Percentiles rank a stretch among this genome's conserved stretches.
These are phyloP conservation scores for Caradrina clavipalpis DNA, from an alignment of 2,888 invertebrate species.

Conservation along the genomic window DNA sequence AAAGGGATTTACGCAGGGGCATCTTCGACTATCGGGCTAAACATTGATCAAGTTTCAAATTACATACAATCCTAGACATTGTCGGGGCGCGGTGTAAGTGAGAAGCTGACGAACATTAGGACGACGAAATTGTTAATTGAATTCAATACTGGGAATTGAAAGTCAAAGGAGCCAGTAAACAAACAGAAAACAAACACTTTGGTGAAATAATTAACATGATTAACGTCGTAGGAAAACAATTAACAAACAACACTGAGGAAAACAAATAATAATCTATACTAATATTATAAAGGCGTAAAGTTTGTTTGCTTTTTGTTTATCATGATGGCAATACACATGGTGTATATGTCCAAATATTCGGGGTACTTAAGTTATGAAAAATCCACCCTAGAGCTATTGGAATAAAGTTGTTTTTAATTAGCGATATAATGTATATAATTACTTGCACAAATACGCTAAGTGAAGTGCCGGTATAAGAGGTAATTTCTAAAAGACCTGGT, in stretches of 20 bases:
- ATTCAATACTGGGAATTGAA: neutral
- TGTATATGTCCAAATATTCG: too few relatives aligned
- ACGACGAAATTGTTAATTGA: neutral
- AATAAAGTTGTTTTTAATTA: too few relatives aligned
- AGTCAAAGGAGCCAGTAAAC: neutral
- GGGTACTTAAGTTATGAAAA: too few relatives aligned
- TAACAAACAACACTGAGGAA: neutral
- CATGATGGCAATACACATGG: too few relatives aligned
- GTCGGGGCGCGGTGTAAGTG: conserved; percentile 29
- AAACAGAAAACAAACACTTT: neutral
- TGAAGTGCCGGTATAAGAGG: too few relatives aligned
- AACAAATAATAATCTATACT: neutral
- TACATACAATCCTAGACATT: conserved; percentile 65
- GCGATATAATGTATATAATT: too few relatives aligned
- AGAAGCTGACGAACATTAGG: neutral
- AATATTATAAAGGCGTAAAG: too few relatives aligned
- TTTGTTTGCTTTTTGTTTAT: too few relatives aligned
- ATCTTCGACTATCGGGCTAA: conserved; percentile 67
- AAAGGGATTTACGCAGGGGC: conserved; percentile 45
- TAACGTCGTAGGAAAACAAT: neutral
- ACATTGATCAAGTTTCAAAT: conserved; percentile 76
- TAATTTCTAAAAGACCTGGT: too few relatives aligned
- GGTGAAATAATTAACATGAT: neutral
- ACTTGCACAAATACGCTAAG: too few relatives aligned
- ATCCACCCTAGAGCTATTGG: too few relatives aligned